Evolutionary conservation across 2,113 vertebrate genomes (phyloP).

Genomic region (Callionymus lyra): DNA sequence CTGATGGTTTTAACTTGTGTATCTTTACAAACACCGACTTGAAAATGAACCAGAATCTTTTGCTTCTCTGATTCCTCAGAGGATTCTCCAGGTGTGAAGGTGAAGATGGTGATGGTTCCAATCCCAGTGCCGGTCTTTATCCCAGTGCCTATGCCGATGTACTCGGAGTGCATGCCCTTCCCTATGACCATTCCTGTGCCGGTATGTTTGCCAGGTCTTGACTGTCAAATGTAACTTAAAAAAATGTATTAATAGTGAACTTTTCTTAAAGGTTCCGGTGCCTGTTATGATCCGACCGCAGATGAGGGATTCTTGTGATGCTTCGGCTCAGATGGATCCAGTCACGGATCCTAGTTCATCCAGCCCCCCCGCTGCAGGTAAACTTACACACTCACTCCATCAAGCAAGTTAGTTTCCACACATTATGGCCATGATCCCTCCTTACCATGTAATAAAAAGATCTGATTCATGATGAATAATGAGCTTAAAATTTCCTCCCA

Average conservation of each 20-base stretch:
- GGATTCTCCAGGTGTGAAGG: constrained; percentile 26
- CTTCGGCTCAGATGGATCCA: constrained; percentile 38
- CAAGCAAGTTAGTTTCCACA: too few relatives aligned
- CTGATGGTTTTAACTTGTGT: too few relatives aligned
- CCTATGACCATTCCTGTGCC: constrained; percentile 76
- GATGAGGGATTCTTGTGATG: constrained; percentile 72
- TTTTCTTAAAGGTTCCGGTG: constrained; percentile 75
- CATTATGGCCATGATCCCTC: too few relatives aligned
- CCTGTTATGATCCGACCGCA: constrained; percentile 75
- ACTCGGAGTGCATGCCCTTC: constrained; percentile 85
- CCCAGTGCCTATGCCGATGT: constrained; percentile 90
- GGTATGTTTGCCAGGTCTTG: neutral
- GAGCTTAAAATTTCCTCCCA: too few relatives aligned
- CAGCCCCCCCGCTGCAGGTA: neutral
- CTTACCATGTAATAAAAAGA: too few relatives aligned
- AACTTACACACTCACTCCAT: too few relatives aligned
- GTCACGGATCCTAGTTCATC: neutral
- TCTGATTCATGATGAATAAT: too few relatives aligned
- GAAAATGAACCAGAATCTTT: too few relatives aligned
- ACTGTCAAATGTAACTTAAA: too few relatives aligned
- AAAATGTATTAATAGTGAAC: too few relatives aligned
- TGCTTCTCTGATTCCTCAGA: too few relatives aligned
- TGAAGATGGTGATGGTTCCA: constrained; percentile 78
- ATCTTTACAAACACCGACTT: too few relatives aligned
- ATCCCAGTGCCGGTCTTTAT: constrained; percentile 88